Evolutionary conservation across 64 coral and sea anemone species (phyloP), one percentile per base, ranked within the genome.

Genomic region (Montipora sp.): DNA sequence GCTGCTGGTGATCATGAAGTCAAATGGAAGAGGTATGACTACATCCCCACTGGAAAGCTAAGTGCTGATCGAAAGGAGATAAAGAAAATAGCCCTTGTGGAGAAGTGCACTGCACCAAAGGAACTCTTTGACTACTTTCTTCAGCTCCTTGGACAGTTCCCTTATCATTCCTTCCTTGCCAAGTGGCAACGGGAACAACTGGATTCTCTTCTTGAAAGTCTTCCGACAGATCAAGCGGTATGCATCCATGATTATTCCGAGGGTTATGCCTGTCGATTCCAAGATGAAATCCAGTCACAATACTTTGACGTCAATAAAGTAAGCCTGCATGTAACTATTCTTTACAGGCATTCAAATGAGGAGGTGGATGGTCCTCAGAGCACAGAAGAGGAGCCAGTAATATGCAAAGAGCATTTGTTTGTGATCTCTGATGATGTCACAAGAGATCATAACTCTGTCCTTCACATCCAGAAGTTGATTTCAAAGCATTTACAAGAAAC

Each of bases 231-330:
- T 18, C 7, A 92, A 18, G 74, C 75, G 0, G 0, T 69, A 9
- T 78, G 73, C 47, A 23, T 92, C 0, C 90, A 92, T 55, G 90
- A 92, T 23, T 92, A 92, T 14, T 92, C 90, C 6, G 81, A 92
- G 19, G 48, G 72, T 5, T 86, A 92, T 36, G n/a, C 23, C 23
- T 92, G 90, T 66, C 8, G 72, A 22, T 6, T 83, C n/a, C 90
- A 92, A 22, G 81, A 92, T 46, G 81, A 92, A 10, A 7, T 92
- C 0, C 90, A 92, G 2, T 14, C 77, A 0, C 89, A 82, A 46
- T 77, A 92, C 47, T 91, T 91, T 83, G 90, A 83, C 7, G 12
- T 83, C 1, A 12, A 18, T 0, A 72, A 91, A 65, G 69, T 77
- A 7, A 85, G 80, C 1, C 68, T 92, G 0, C 90, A 92, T 53